Conservation (phyloP, 1,140 invertebrate species). For the Magallana ariakensis region DNA sequence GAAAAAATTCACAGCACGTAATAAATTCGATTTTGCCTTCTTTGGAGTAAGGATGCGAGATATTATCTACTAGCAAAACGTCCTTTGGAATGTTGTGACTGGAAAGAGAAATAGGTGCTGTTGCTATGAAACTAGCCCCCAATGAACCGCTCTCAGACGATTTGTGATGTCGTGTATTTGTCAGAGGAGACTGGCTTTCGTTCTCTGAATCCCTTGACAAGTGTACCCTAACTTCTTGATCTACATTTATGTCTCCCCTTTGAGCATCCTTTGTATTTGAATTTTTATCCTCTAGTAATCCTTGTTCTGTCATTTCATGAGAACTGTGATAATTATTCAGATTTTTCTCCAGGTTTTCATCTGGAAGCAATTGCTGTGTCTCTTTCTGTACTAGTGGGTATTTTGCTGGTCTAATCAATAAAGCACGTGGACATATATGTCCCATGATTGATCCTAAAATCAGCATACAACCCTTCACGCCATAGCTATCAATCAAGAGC, state of each 20-base stretch:
- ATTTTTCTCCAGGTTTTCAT: not conserved
- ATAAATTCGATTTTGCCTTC: not conserved
- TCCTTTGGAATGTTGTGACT: not conserved
- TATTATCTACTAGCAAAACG: not conserved
- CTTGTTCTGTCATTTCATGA: not conserved
- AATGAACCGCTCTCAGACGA: not conserved
- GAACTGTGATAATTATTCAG: not conserved
- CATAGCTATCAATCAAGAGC: slow-evolving; percentile 83
- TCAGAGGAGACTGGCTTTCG: not conserved
- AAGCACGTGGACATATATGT: slow-evolving; percentile 58
- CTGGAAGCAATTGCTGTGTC: not conserved
- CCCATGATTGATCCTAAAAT: slow-evolving; percentile 78
- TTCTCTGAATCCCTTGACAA: not conserved
- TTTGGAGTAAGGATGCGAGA: not conserved
- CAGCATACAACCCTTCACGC: slow-evolving; percentile 85
- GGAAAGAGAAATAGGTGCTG: not conserved
- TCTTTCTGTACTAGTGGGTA: slow-evolving; percentile 18
- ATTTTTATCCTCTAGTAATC: not conserved
- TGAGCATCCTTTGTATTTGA: not conserved
- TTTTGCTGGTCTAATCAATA: slow-evolving; percentile 58
- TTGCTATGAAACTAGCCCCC: not conserved
- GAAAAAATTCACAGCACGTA: not conserved
- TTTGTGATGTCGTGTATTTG: not conserved
- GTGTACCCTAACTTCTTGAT: not conserved
- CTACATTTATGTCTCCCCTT: too few relatives aligned